Conservation (phyloP, 1,140 invertebrate genomes). For the Hylaeus volcanicus region DNA sequence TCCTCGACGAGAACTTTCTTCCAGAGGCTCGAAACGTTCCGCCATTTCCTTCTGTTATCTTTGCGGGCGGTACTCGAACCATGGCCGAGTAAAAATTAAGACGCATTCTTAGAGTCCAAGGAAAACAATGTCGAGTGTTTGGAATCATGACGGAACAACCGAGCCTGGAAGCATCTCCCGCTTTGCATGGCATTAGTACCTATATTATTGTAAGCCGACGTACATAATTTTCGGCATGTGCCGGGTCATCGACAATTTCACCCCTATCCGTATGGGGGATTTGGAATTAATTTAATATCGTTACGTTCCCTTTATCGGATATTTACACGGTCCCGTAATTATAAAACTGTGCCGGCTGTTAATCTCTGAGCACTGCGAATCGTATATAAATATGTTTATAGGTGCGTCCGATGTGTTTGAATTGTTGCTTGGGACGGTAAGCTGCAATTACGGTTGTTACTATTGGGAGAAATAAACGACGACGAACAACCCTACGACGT, state of each 20-base stretch:
- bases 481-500: background rate
- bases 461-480: background rate
- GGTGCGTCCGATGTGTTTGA: background rate
- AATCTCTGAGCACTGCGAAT: constrained; percentile 14
- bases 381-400: constrained; percentile 31
- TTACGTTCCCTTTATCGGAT: constrained; percentile 8
- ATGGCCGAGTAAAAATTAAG: constrained; percentile 29
- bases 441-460: constrained; percentile 22
- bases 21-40: background rate
- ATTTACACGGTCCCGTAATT: constrained; percentile 25
- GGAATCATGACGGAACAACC: background rate
- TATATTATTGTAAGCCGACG: constrained; percentile 77
- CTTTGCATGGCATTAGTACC: constrained; percentile 74
- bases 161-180: constrained; percentile 24
- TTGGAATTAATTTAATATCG: constrained; percentile 45
- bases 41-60: constrained; percentile 7
- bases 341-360: constrained; percentile 36
- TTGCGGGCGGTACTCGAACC: background rate
- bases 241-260: constrained; percentile 10
- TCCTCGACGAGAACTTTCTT: background rate
- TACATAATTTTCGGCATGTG: constrained; percentile 68
- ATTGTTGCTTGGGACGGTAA: background rate
- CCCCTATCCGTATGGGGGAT: background rate
- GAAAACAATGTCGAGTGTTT: constrained; percentile 43
- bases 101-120: constrained; percentile 17